Base-by-base conservation (phyloP, 2,797 vertebrate species). In the Lophotriccus pileatus region DNA sequence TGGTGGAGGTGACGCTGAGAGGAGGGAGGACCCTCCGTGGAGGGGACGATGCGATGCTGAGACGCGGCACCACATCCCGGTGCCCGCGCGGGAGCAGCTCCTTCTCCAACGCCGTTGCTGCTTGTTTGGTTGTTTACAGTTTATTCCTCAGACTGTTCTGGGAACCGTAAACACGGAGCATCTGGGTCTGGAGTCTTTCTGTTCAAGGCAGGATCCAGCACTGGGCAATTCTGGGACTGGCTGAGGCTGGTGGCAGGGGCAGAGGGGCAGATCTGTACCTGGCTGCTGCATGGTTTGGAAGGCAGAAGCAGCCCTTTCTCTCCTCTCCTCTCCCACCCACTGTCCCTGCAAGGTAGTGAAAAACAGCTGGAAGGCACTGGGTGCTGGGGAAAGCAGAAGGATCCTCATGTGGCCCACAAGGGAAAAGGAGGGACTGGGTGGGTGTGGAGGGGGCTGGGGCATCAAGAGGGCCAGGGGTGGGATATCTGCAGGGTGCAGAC, bases 351-450 rank as follows among this genome's bases (percentile, higher is more conserved):
- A 87, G 94, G 84, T 85, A 78, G 18, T 90, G 83, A 83, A 36
- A 44, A 93, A 50, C 15, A 90, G 82, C 76, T 94, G 91, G 80
- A 95, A 96, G 93, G 95, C 95, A 95, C 89, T 82, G 84, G 75
- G 59, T 58, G 92, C 43, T 74, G 63, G 94, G 93, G 85, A 82
- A 74, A 77, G 76, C 44, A 69, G 82, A 28, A 56, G 62, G 83
- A 76, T 27, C 68, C 58, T n/a, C 49, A 25, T 0, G 3, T 73
- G 79, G 34, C 14, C 41, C 30, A 13, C 5, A 11, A 9, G 44
- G 37, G 44, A 77, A 77, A 74, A 63, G 17, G 70, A 90, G 25
- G 41, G 37, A 47, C 15, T 10, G 17, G 0, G 43, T 66, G 63
- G 23, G 16, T 46, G 43, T 34, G 63, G 63, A 46, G 32, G 32